Evolutionary conservation across 2,888 invertebrate species (phyloP).

Genomic region (Coelogynopora nodosa): DNA sequence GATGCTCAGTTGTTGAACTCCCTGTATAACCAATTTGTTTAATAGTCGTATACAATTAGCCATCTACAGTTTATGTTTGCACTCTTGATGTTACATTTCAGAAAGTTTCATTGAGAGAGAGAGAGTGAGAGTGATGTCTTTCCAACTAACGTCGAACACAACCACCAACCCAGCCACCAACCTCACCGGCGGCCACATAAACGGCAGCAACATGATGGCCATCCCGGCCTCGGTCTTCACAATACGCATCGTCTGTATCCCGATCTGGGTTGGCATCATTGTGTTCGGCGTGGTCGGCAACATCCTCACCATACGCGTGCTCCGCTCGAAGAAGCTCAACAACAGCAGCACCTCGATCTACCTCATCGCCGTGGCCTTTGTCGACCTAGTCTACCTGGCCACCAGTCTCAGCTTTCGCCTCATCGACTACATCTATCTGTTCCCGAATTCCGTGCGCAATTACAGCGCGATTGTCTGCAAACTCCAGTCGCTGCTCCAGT

Average conservation of each 20-base stretch:
- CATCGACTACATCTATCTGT: conserved; percentile 26
- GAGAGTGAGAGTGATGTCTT: too few species aligned
- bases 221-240: not conserved
- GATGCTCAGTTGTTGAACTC: too few species aligned
- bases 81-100: too few species aligned
- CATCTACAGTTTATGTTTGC: too few species aligned
- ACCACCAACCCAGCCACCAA: too few species aligned
- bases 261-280: conserved; percentile 30
- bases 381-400: conserved; percentile 38
- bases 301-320: conserved; percentile 36
- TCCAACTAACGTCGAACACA: too few species aligned
- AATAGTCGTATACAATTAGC: too few species aligned
- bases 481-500: not conserved
- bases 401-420: conserved; percentile 34
- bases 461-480: not conserved
- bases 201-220: not conserved
- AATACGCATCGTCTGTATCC: conserved; percentile 29
- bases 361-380: conserved; percentile 34
- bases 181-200: too few species aligned
- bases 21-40: too few species aligned
- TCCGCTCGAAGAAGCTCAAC: conserved; percentile 10
- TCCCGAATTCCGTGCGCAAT: not conserved
- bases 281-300: conserved; percentile 39
- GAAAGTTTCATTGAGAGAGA: too few species aligned
- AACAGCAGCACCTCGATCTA: conserved; percentile 42